phyloP scores from a whole-genome alignment of 2,113 vertebrate species.

The Tupaia tana region DNA sequence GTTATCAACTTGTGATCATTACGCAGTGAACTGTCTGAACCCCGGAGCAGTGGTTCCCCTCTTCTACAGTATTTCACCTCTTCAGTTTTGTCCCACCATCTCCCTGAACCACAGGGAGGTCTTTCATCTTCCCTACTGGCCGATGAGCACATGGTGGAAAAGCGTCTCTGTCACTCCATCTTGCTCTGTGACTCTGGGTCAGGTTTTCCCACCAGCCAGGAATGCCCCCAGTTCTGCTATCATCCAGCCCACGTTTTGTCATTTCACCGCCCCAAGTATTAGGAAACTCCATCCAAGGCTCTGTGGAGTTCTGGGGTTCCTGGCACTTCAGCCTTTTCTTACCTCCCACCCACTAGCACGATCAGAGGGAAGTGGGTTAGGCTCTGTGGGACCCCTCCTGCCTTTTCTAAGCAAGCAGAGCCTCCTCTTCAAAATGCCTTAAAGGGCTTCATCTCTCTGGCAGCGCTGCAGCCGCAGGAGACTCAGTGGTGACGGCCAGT shows the following conservation, averaged over 20 bases:
- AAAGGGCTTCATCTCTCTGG: background rate
- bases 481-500: background rate
- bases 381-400: background rate
- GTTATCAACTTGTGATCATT: background rate
- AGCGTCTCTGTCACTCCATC: background rate
- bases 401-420: conserved; percentile 21
- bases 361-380: background rate
- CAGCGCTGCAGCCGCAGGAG: background rate
- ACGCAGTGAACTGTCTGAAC: background rate
- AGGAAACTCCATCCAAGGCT: no score
- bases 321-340: background rate
- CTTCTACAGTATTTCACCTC: background rate
- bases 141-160: background rate
- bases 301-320: background rate
- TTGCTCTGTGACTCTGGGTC: background rate
- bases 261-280: background rate
- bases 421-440: background rate
- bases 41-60: background rate
- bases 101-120: background rate
- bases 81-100: background rate
- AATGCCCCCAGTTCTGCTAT: background rate
- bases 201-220: background rate
- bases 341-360: background rate
- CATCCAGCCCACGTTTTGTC: background rate
- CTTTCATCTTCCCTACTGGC: background rate